Percentiles rank a stretch among this genome's conserved stretches.
phyloP scores from a whole-genome alignment of 2,113 vertebrate species.

The Hippocampus comes region DNA sequence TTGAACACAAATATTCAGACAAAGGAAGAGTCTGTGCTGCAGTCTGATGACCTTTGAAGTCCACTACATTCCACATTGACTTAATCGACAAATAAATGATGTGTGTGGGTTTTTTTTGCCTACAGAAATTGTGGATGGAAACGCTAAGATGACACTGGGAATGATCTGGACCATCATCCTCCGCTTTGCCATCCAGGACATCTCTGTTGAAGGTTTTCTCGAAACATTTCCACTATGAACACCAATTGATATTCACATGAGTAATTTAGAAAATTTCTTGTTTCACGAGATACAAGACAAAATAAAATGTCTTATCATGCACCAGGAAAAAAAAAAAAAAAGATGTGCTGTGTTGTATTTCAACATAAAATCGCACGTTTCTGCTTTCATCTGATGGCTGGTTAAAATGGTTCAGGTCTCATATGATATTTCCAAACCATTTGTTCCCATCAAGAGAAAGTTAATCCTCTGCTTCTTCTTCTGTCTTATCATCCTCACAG shows the following conservation, averaged over 20 bases:
- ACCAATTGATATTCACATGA: not conserved
- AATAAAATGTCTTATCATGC: not conserved
- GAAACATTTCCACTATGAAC: not conserved
- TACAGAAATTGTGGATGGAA: constrained; percentile 92
- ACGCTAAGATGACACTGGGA: constrained; percentile 93
- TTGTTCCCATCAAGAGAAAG: not conserved
- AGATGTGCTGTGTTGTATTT: not conserved
- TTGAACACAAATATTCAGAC: not conserved
- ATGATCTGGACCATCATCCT: constrained; percentile 99
- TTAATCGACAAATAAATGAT: not conserved
- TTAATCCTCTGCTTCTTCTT: not conserved
- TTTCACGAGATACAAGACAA: not conserved
- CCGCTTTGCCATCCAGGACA: constrained; percentile 94
- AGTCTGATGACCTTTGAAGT: not conserved
- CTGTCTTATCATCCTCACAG: constrained; percentile 57
- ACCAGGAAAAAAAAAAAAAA: too few relatives aligned
- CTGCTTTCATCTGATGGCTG: not conserved
- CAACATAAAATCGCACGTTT: not conserved
- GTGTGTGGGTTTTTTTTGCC: not conserved
- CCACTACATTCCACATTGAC: not conserved
- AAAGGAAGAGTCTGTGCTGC: not conserved
- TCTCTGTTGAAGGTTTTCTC: constrained; percentile 87
- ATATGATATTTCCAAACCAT: not conserved
- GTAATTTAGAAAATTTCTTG: not conserved
- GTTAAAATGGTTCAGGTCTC: not conserved